Percentiles rank a stretch among this genome's conserved stretches.
Evolutionary conservation across 1,140 invertebrate species (phyloP).

Genomic region (Bradysia coprophila): DNA sequence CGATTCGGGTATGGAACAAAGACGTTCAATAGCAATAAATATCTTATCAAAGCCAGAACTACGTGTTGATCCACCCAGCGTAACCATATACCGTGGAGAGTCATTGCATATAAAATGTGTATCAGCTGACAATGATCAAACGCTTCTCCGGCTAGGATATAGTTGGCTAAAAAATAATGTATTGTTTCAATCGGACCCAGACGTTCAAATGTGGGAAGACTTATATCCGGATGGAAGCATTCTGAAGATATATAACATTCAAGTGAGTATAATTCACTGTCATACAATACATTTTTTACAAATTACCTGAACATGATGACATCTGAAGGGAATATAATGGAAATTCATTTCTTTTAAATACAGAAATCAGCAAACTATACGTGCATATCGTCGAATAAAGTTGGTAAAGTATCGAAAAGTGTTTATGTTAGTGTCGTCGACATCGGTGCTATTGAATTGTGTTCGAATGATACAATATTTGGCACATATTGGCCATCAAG

Average conservation of each 20-base stretch:
- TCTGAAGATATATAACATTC: conserved; percentile 51
- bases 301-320: too few species aligned
- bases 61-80: conserved; percentile 48
- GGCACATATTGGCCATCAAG: conserved; percentile 38
- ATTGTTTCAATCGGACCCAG: conserved; percentile 45
- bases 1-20: conserved; percentile 55
- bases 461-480: conserved; percentile 24
- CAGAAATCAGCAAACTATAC: conserved; percentile 42
- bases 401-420: conserved; percentile 31
- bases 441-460: conserved; percentile 32
- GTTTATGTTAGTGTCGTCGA: conserved; percentile 41
- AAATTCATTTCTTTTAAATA: too few species aligned
- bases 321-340: too few species aligned
- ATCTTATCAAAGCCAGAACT: conserved; percentile 46
- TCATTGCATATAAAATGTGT: conserved; percentile 45
- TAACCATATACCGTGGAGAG: conserved; percentile 36
- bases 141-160: conserved; percentile 42
- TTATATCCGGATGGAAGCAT: conserved; percentile 60
- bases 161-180: conserved; percentile 60
- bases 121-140: conserved; percentile 33
- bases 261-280: conserved; percentile 26
- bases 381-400: conserved; percentile 33
- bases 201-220: conserved; percentile 58
- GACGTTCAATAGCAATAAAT: conserved; percentile 43
- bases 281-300: conserved; percentile 4